Base-by-base conservation (phyloP, 2,113 vertebrate genomes). In the Siphamia tubifer region DNA sequence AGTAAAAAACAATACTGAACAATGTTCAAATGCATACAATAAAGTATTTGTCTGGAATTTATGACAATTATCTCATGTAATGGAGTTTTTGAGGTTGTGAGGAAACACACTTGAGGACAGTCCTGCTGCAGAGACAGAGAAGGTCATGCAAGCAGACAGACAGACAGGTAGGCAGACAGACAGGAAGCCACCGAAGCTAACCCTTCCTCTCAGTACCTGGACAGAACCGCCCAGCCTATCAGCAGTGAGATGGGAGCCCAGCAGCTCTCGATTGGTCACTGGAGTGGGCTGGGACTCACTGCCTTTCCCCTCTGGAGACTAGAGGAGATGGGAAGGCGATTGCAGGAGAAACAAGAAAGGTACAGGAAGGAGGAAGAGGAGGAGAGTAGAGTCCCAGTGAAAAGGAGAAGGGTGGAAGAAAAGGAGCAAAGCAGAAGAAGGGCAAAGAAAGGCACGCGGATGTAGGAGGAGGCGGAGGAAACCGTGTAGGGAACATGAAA, bases 211-310 rank as follows among this genome's bases (percentile, higher is more conserved):
- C 78, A 89, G 92, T 95, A 95, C 94, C 94, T 95, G 94, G 38
- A 94, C 92, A 52, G 94, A 94, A 88, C 94, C 93, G 87, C 93
- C 93, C 86, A 94, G 93, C 92, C 94, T 93, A 93, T 92, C 92
- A 85, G 93, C 92, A 81, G 94, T 92, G 85, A 94, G 92, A 76
- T 90, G 94, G 84, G 93, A 92, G 90, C 93, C 93, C 90, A 94
- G 83, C 61, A 93, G 90, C 89, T 94, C 94, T 90, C 91, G 90
- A 90, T 92, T 92, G 89, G 93, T 94, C 88, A 92, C 85, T 64
- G 89, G 91, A 86, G 90, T 89, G 79, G 92, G 90, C 89, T 93
- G 94, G 84, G 93, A 91, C 87, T 94, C 93, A 85, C 93, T 77
- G 87, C 93, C 93, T 87, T 89, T 93, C 81, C 92, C 91, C 89